Base-by-base conservation (phyloP, 2,797 vertebrate species). In the Enteromius argenteus region DNA sequence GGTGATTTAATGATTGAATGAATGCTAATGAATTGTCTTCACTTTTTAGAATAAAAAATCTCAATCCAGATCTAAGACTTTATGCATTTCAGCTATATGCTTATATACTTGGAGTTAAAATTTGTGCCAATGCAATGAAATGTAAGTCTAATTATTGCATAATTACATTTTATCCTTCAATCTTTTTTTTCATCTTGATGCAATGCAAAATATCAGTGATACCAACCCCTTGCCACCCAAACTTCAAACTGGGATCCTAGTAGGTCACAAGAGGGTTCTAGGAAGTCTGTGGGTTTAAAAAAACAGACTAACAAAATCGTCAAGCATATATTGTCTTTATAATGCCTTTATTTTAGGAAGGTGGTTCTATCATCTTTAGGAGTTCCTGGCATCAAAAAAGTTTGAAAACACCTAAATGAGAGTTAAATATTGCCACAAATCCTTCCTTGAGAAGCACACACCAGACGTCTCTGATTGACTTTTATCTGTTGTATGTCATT, bases 1-100 rank as follows among this genome's bases (percentile, higher is more conserved):
- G 53, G 51, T 39, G 73, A 58, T 39, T 23, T 76, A 13, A 58
- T 76, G 35, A 58, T 23, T 58, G 51, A 76, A 56, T 23, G 32
- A 76, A 58, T 76, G 32, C 51, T 58, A 23, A 58, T 76, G 73
- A 58, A 15, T 39, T 39, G 35, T 58, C 35, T 76, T 58, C 7
- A 17, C 32, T 23, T 37, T 58, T 39, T 23, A 39, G 32, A 58
- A 56, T 56, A 3, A 75, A 53, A 21, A 73, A 35, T 51, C 9
- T 1, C 35, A 8, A 21, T 49, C 71, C 23, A 69, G 37, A 32
- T 2, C 4, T 51, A 35, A 35, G 27, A 13, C 27, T 13, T 7
- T 13, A 35, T 74, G 27, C 3, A n/a, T 74, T 74, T 53, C 2
- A 23, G 3, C 3, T 17, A 21, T 46, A 17, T 17, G 7, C 42